Evolutionary conservation across 1,140 invertebrate species (phyloP).

Genomic region (Drosophila bifasciata): DNA sequence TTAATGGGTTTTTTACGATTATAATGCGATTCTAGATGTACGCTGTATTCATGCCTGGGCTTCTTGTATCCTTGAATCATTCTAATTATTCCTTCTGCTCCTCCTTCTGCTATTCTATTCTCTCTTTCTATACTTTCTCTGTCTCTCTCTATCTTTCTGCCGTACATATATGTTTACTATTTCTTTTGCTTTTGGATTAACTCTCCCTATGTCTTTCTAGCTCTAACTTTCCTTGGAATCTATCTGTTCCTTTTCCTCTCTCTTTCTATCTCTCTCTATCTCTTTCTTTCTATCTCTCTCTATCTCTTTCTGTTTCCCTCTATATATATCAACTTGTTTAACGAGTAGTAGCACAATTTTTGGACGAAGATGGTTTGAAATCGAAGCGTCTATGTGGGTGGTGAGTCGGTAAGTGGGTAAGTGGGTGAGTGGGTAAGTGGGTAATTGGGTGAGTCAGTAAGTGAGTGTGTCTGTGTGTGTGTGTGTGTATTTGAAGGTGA

Average conservation of each 20-base stretch:
- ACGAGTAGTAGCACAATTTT: slow-evolving; percentile 81
- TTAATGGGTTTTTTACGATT: not conserved
- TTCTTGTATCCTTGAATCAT: no score
- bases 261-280: slow-evolving; percentile 6
- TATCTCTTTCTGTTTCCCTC: slow-evolving; percentile 24
- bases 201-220: slow-evolving; percentile 1
- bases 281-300: slow-evolving; percentile 23
- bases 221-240: not conserved
- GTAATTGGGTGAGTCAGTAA: slow-evolving; percentile 29
- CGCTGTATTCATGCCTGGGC: slow-evolving; percentile 1
- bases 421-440: slow-evolving; percentile 14
- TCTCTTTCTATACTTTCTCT: not conserved
- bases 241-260: slow-evolving; percentile 1
- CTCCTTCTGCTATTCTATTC: no score
- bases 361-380: slow-evolving; percentile 81
- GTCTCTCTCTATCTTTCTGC: not conserved
- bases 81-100: no score
- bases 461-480: slow-evolving; percentile 16
- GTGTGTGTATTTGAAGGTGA: slow-evolving; percentile 1
- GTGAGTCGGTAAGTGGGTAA: slow-evolving; percentile 28
- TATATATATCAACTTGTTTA: slow-evolving; percentile 73
- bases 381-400: slow-evolving; percentile 76
- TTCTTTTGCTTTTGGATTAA: no score
- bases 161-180: no score
- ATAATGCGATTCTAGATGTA: slow-evolving; percentile 16